Evolutionary conservation across 64 coral and sea anemone species (phyloP).

Genomic region (Stichodactyla helianthus): DNA sequence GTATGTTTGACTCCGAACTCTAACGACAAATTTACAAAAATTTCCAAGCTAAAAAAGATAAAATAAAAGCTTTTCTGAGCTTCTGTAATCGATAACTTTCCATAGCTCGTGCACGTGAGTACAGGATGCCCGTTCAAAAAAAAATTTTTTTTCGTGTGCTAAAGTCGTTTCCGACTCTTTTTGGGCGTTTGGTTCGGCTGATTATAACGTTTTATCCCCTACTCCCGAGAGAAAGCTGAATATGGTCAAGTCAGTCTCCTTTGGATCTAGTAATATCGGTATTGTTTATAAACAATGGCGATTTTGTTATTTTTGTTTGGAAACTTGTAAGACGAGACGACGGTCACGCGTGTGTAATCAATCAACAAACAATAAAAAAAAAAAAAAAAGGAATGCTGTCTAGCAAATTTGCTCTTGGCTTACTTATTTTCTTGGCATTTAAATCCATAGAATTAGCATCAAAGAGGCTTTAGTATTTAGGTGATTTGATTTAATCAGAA

Average conservation of each 20-base stretch:
- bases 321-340: neutral
- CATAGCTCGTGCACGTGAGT: neutral
- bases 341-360: slow-evolving; percentile 1
- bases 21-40: neutral
- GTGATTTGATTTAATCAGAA: too few species aligned
- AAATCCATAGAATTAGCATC: neutral
- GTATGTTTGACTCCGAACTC: neutral
- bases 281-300: slow-evolving; percentile 4
- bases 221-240: neutral
- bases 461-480: too few species aligned
- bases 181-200: too few species aligned
- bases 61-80: neutral
- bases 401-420: neutral
- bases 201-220: neutral
- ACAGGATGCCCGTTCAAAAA: neutral
- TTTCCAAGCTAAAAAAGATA: neutral
- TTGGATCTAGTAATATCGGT: neutral
- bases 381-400: neutral
- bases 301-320: neutral
- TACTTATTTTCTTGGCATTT: neutral
- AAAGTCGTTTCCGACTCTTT: neutral
- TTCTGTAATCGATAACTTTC: too few species aligned
- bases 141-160: neutral
- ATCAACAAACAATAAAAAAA: neutral
- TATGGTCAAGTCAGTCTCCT: neutral